Conservation (phyloP, 2,888 invertebrate genomes). For the Zaprionus obscuricornis region DNA sequence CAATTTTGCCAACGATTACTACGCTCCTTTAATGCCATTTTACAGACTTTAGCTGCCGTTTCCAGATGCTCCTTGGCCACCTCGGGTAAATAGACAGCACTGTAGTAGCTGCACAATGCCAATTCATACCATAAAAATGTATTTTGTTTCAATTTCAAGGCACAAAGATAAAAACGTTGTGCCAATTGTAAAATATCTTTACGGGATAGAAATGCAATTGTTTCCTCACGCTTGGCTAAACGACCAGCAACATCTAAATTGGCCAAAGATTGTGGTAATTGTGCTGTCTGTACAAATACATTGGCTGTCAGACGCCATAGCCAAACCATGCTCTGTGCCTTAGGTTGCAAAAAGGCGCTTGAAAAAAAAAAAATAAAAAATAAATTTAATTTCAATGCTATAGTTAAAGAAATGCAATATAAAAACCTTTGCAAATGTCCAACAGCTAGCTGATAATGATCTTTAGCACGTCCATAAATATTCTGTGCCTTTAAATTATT, state of each 20-base stretch:
- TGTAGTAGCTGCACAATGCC: constrained; percentile 86
- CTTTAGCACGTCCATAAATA: constrained; percentile 88
- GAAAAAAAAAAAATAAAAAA: constrained; percentile 1
- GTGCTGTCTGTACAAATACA: constrained; percentile 85
- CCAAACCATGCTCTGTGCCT: constrained; percentile 86
- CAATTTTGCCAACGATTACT: constrained; percentile 89
- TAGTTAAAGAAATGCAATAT: neutral
- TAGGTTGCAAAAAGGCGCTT: constrained; percentile 71
- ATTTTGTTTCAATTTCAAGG: constrained; percentile 86
- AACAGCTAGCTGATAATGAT: constrained; percentile 89
- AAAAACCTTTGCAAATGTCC: constrained; percentile 83
- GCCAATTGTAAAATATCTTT: constrained; percentile 86
- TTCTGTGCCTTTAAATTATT: constrained; percentile 87
- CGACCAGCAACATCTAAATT: constrained; percentile 84
- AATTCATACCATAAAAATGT: constrained; percentile 89
- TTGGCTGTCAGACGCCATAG: constrained; percentile 90
- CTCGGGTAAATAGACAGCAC: constrained; percentile 81
- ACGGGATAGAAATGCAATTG: constrained; percentile 82
- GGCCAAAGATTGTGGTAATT: constrained; percentile 85
- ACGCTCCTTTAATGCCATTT: constrained; percentile 86
- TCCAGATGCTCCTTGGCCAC: constrained; percentile 78
- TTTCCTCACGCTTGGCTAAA: constrained; percentile 82
- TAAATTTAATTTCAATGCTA: neutral
- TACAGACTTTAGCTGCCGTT: constrained; percentile 85
- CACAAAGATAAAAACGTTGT: constrained; percentile 84